Percentiles rank a stretch among this genome's conserved stretches.
phyloP scores from a whole-genome alignment of 2,113 vertebrate species.

The Sceloporus tristichus region DNA sequence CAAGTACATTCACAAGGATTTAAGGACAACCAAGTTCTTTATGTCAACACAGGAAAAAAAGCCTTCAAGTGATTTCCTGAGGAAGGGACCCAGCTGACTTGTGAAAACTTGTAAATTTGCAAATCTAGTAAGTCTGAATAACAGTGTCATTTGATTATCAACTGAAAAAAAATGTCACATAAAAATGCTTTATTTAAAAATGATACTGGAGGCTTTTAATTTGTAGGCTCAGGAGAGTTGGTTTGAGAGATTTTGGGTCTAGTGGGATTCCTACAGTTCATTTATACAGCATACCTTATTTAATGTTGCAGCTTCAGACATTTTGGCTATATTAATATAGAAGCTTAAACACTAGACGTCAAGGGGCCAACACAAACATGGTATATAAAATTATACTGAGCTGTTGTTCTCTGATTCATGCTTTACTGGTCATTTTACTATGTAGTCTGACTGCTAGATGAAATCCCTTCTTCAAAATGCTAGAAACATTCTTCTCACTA shows the following conservation, averaged over 20 bases:
- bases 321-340: constrained; percentile 70
- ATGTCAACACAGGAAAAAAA: constrained; percentile 80
- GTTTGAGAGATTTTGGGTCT: constrained; percentile 71
- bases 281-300: constrained; percentile 75
- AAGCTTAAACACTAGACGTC: constrained; percentile 69
- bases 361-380: neutral
- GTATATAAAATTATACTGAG: neutral
- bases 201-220: constrained; percentile 80
- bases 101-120: constrained; percentile 85
- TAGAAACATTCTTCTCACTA: too few species aligned
- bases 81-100: constrained; percentile 84
- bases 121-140: constrained; percentile 84
- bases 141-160: constrained; percentile 84
- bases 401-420: neutral
- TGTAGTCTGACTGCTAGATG: neutral
- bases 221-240: constrained; percentile 75
- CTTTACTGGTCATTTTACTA: neutral
- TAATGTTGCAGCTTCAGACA: constrained; percentile 69
- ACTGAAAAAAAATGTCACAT: constrained; percentile 77
- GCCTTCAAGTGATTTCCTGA: constrained; percentile 84
- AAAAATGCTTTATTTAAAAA: constrained; percentile 83
- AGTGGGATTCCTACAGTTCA: constrained; percentile 71
- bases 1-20: constrained; percentile 83
- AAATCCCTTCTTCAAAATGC: neutral
- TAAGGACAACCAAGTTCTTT: constrained; percentile 84